Evolutionary conservation across 2,113 vertebrate genomes (phyloP).

Genomic region (Nesospiza acunhae): DNA sequence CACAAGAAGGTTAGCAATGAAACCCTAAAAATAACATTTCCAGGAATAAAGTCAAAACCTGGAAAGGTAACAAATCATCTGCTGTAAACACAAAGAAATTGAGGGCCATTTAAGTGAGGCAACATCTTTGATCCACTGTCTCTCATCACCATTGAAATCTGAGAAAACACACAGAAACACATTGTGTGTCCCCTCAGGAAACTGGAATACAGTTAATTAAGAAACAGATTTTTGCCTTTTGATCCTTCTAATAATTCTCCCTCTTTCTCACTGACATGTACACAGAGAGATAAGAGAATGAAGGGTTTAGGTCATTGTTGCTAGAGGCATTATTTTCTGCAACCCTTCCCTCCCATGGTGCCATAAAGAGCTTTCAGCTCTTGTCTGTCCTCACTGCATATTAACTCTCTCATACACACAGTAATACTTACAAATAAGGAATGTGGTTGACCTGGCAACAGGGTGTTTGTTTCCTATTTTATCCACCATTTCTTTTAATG

Average conservation of each 20-base stretch:
- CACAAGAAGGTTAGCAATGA: background rate
- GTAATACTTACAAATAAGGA: slow-evolving; percentile 25
- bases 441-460: slow-evolving; percentile 58
- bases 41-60: slow-evolving; percentile 15
- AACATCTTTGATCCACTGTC: slow-evolving; percentile 11
- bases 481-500: slow-evolving; percentile 46
- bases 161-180: slow-evolving; percentile 1
- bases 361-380: background rate
- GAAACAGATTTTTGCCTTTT: slow-evolving; percentile 50
- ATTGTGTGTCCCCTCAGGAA: slow-evolving; percentile 18
- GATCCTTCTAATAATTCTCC: slow-evolving; percentile 26
- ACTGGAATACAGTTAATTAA: slow-evolving; percentile 50
- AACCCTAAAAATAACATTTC: background rate
- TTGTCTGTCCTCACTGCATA: background rate
- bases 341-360: background rate
- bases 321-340: slow-evolving; percentile 39
- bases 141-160: slow-evolving; percentile 17
- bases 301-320: slow-evolving; percentile 13
- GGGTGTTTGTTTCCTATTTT: slow-evolving; percentile 35
- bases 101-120: slow-evolving; percentile 3
- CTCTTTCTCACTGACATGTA: background rate
- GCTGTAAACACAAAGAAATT: slow-evolving; percentile 29
- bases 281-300: background rate
- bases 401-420: background rate
- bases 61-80: background rate